These are phyloP conservation scores for Drosophila lowei DNA, from an alignment of 1,140 invertebrate species.

Conservation along the genomic window DNA sequence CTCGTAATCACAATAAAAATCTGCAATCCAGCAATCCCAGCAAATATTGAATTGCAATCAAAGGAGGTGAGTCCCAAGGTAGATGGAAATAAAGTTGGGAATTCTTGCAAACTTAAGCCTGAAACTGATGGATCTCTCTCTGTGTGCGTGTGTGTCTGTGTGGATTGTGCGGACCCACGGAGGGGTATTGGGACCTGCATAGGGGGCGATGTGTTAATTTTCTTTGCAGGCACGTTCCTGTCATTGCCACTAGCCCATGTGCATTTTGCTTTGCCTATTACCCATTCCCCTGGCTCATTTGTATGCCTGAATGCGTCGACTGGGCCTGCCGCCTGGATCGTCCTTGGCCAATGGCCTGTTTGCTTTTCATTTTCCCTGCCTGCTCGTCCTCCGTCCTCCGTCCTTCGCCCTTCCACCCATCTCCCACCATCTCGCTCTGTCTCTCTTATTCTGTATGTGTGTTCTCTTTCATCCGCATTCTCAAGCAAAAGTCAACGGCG, in stretches of 20 bases:
- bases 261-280: constrained; percentile 48
- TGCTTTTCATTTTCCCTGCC: constrained; percentile 44
- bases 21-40: too few relatives aligned
- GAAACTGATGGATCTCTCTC: too few relatives aligned
- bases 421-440: neutral
- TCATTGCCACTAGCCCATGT: constrained; percentile 52
- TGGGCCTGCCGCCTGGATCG: neutral
- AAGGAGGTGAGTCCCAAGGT: too few relatives aligned
- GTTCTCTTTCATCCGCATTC: constrained; percentile 21
- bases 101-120: too few relatives aligned
- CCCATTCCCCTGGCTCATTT: constrained; percentile 42
- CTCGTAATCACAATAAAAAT: too few relatives aligned
- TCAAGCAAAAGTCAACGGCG: constrained; percentile 74
- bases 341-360: constrained; percentile 37
- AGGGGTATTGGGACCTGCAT: constrained; percentile 7
- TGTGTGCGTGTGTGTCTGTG: too few relatives aligned
- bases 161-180: too few relatives aligned
- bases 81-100: too few relatives aligned
- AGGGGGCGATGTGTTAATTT: constrained; percentile 49
- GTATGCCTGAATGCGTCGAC: constrained; percentile 48
- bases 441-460: neutral
- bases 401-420: neutral
- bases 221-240: constrained; percentile 47
- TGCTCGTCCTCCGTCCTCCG: neutral
- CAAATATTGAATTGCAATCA: too few relatives aligned